phyloP scores from a whole-genome alignment of 2,888 invertebrate genomes.

The Autographa pulchrina region DNA sequence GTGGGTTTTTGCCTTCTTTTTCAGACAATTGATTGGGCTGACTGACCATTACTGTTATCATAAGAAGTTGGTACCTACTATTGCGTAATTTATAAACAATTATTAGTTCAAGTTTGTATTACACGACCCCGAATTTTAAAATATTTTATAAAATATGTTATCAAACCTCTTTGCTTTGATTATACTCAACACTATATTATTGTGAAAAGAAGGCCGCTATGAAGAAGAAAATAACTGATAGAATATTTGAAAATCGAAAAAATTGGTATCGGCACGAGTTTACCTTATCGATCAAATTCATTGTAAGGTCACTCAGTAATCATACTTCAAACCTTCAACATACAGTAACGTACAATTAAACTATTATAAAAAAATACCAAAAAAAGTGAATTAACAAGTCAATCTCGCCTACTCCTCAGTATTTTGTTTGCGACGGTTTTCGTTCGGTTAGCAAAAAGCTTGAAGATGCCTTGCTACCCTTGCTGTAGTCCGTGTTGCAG shows the following conservation, averaged over 20 bases:
- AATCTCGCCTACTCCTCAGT: constrained; percentile 39
- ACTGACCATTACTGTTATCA: too few relatives aligned
- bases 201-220: background rate
- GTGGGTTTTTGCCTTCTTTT: background rate
- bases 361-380: constrained; percentile 49
- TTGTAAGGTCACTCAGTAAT: constrained; percentile 57
- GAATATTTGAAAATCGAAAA: constrained; percentile 36
- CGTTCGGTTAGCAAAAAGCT: constrained; percentile 30
- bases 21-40: too few relatives aligned
- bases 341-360: constrained; percentile 47
- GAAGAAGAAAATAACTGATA: background rate
- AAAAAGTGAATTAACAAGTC: constrained; percentile 42
- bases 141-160: background rate
- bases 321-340: constrained; percentile 73
- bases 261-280: constrained; percentile 41
- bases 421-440: constrained; percentile 36
- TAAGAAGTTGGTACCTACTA: too few relatives aligned
- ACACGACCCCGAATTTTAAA: background rate
- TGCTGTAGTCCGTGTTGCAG: constrained; percentile 67
- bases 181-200: constrained; percentile 5
- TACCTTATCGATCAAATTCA: constrained; percentile 52
- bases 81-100: too few relatives aligned
- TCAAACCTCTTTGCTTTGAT: background rate
- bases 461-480: constrained; percentile 68
- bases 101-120: too few relatives aligned